Evolutionary conservation across 2,888 invertebrate species (phyloP), one percentile per base, ranked within the genome.

Genomic region (Drosophila putrida): DNA sequence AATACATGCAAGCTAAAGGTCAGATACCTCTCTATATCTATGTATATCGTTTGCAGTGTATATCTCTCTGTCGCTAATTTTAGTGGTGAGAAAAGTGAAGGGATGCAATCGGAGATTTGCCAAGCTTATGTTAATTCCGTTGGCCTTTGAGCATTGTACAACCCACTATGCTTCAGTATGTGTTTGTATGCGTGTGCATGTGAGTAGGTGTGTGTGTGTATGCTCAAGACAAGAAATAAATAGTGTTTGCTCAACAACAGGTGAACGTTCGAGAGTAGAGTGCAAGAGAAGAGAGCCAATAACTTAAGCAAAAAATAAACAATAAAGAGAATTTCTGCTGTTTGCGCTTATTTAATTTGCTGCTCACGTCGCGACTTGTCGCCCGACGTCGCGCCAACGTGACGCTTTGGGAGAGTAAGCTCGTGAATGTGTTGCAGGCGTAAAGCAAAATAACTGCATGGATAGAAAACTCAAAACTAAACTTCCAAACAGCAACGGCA

Each of bases 231-330:
- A 73, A 46, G 55, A 57, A 77, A 62, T 58, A 57, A 77, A 62
- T 58, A 57, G 60, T 65, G 62, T 72, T 74, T 59, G 64, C 46
- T 47, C 46, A 51, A 47, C 33, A 58, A 62, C 90, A 79, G 82
- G 90, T 83, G 86, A 83, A 83, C 72, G 82, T 72, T 83, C 82
- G 82, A 75, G 82, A 75, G 68, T 47, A 31, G 58, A 64, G 62
- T 47, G 63, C 38, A 20, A 20, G 20, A 20, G 49, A 67, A 77
- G 72, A 86, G 69, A 54, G 44, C 13, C 27, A 33, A 51, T 9
- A 33, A 10, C 11, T 4, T 28, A 54, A 47, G 51, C 35, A 49
- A 13, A 41, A 69, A 20, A 20, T 3, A 49, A 13, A 41, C 67
- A 20, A 20, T 3, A 20, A 20, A 65, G 69, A 81, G 88, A 9